Percentiles rank a stretch among this genome's conserved stretches.
These are phyloP conservation scores for Cetoscarus ocellatus DNA, from an alignment of 2,797 vertebrate species.

Conservation along the genomic window DNA sequence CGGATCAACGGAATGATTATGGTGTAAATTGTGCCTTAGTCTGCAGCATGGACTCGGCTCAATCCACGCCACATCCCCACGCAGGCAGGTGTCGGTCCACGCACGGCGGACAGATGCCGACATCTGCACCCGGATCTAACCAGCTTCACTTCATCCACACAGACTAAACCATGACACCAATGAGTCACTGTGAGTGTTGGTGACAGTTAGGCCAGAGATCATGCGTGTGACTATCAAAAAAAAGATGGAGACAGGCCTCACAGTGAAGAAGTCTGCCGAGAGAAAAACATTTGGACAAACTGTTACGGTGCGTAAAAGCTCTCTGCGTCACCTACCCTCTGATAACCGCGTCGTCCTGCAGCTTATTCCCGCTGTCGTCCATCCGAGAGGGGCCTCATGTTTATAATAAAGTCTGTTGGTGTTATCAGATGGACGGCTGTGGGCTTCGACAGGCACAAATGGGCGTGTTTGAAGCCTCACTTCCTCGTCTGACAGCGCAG, in stretches of 20 bases:
- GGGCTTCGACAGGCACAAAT: constrained; percentile 61
- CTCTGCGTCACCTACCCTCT: constrained; percentile 51
- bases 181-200: not conserved
- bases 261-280: constrained; percentile 41
- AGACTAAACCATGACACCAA: not conserved
- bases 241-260: constrained; percentile 71
- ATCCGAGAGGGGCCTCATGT: constrained; percentile 54
- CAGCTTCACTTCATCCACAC: not conserved
- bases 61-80: constrained; percentile 30
- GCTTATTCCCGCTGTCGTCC: constrained; percentile 40
- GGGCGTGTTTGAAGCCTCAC: constrained; percentile 80
- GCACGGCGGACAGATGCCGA: constrained; percentile 54
- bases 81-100: constrained; percentile 57
- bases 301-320: constrained; percentile 19
- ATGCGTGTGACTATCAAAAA: constrained; percentile 47
- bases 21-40: not conserved
- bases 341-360: constrained; percentile 57
- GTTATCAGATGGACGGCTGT: constrained; percentile 53
- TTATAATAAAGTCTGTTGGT: constrained; percentile 28
- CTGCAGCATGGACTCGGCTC: constrained; percentile 10
- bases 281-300: constrained; percentile 23
- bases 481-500: constrained; percentile 82
- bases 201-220: constrained; percentile 58
- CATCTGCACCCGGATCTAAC: constrained; percentile 34
- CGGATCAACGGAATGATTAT: not conserved